A percentile compares a stretch with the other conserved stretches of the same genome.
These are phyloP conservation scores for Sarcophaga subvicina DNA, from an alignment of 2,888 invertebrate species.

Conservation along the genomic window DNA sequence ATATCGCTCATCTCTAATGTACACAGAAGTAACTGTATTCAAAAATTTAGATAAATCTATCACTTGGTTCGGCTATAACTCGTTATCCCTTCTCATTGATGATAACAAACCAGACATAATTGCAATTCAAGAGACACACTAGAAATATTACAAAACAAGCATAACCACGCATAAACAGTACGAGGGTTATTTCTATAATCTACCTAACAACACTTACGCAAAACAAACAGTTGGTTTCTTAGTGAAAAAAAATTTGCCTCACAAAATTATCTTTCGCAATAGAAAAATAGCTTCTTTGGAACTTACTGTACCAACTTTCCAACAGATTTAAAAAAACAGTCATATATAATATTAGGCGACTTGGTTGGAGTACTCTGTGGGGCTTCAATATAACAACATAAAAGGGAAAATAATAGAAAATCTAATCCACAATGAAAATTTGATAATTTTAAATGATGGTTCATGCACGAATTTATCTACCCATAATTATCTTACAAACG, in stretches of 20 bases:
- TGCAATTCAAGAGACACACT: slow-evolving; percentile 31
- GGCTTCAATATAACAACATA: slow-evolving; percentile 16
- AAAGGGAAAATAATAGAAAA: slow-evolving; percentile 30
- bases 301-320: slow-evolving; percentile 11
- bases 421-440: not conserved
- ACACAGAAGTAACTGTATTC: too few relatives aligned
- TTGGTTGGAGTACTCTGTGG: slow-evolving; percentile 20
- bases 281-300: slow-evolving; percentile 20
- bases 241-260: slow-evolving; percentile 33
- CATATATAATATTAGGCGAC: not conserved
- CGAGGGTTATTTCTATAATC: slow-evolving; percentile 32
- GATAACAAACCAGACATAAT: slow-evolving; percentile 13
- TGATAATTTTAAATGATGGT: not conserved
- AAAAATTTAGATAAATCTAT: too few relatives aligned
- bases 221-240: slow-evolving; percentile 38
- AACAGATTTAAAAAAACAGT: slow-evolving; percentile 4
- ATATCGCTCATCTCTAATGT: too few relatives aligned
- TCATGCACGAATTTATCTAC: not conserved
- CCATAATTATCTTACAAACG: not conserved
- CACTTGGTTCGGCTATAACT: too few relatives aligned
- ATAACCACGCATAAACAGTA: slow-evolving; percentile 2
- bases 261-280: not conserved
- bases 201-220: not conserved
- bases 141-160: slow-evolving; percentile 7
- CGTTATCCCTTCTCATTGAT: not conserved